These are phyloP conservation scores for Oryzaephilus surinamensis DNA, from an alignment of 1,140 invertebrate species.

Conservation along the genomic window DNA sequence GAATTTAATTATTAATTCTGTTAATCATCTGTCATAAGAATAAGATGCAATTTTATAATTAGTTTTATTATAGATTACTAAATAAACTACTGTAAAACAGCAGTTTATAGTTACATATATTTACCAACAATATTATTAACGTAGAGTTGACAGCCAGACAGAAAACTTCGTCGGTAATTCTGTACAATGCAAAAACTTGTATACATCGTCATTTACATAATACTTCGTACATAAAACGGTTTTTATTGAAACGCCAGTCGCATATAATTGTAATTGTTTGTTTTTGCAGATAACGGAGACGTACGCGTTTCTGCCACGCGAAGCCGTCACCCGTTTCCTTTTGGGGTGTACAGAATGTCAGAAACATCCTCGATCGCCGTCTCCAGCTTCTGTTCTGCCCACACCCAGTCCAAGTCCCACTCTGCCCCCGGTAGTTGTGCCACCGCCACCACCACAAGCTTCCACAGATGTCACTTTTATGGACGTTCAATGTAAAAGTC, in stretches of 20 bases:
- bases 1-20: too few relatives aligned
- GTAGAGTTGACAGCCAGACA: too few relatives aligned
- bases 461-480: slow-evolving; percentile 35
- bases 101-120: too few relatives aligned
- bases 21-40: too few relatives aligned
- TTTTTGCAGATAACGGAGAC: slow-evolving; percentile 83
- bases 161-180: too few relatives aligned
- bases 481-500: slow-evolving; percentile 10
- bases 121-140: too few relatives aligned
- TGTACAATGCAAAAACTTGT: too few relatives aligned
- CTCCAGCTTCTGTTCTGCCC: slow-evolving; percentile 42
- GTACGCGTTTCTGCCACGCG: slow-evolving; percentile 87
- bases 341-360: slow-evolving; percentile 90
- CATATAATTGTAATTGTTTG: slow-evolving; percentile 23
- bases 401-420: slow-evolving; percentile 45
- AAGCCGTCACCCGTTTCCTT: slow-evolving; percentile 89
- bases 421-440: slow-evolving; percentile 32
- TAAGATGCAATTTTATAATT: too few relatives aligned
- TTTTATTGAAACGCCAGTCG: slow-evolving; percentile 21
- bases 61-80: too few relatives aligned
- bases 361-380: slow-evolving; percentile 68
- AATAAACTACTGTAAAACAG: too few relatives aligned
- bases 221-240: too few relatives aligned
- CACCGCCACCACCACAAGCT: slow-evolving; percentile 11
- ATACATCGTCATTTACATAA: too few relatives aligned